A percentile compares a stretch with the other conserved stretches of the same genome.
Evolutionary conservation across 2,113 vertebrate genomes (phyloP).

Genomic region (Pedionomus torquatus): DNA sequence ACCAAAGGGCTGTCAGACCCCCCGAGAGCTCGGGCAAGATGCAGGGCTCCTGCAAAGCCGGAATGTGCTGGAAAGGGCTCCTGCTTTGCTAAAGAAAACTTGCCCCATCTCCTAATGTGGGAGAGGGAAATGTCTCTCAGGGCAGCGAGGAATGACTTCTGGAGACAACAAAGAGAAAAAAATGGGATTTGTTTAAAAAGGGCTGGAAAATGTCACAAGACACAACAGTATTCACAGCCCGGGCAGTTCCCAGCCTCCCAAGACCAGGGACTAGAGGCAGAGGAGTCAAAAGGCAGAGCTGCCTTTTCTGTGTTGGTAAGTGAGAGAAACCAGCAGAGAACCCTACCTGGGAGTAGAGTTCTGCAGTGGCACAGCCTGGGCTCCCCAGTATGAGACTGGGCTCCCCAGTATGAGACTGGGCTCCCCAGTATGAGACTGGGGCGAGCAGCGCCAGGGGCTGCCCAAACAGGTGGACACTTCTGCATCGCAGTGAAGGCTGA

Average conservation of each 20-base stretch:
- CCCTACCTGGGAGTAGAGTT: background rate
- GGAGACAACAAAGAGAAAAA: background rate
- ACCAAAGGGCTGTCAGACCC: background rate
- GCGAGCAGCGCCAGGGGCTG: background rate
- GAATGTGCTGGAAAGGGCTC: background rate
- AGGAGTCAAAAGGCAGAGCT: background rate
- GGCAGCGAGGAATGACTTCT: background rate
- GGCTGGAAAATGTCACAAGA: background rate
- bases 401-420: background rate
- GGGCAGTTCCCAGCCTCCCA: background rate
- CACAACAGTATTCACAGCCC: background rate
- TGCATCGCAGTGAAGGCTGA: background rate
- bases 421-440: background rate
- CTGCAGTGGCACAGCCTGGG: background rate
- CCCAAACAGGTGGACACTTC: fast-evolving
- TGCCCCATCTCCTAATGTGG: background rate
- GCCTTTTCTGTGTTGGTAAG: background rate
- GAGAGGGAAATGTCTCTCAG: background rate
- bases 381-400: background rate
- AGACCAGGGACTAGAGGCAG: background rate
- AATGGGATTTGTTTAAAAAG: background rate
- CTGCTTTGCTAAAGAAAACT: background rate
- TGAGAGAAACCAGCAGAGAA: background rate
- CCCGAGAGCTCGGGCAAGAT: background rate
- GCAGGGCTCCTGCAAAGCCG: background rate